Conservation (phyloP, 2,888 invertebrate genomes). For the Theodoxus fluviatilis region DNA sequence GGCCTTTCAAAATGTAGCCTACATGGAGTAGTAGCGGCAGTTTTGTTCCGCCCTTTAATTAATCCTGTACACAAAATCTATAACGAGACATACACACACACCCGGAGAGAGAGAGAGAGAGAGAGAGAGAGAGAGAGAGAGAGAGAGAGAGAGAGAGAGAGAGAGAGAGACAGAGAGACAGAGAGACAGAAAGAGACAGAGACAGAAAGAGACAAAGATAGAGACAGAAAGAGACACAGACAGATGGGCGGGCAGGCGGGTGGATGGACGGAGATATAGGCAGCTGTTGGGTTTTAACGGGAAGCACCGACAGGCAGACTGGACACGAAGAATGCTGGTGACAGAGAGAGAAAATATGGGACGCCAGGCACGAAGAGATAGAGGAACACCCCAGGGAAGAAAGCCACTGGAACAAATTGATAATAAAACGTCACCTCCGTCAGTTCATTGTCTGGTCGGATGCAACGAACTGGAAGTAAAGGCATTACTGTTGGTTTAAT, state of each 20-base stretch:
- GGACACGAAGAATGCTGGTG: not conserved
- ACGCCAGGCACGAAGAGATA: not conserved
- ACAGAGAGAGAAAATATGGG: not conserved
- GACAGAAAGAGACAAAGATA: not conserved
- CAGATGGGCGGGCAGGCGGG: not conserved
- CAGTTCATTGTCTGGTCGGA: no score
- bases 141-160: constrained; percentile 26
- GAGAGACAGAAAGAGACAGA: constrained; percentile 12
- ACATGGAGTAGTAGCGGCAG: no score
- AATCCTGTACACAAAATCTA: no score
- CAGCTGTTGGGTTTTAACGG: no score
- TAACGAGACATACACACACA: constrained; percentile 12
- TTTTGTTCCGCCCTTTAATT: no score
- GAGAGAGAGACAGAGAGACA: constrained; percentile 25
- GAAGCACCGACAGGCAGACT: not conserved
- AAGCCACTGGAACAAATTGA: not conserved
- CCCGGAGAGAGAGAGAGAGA: constrained; percentile 11
- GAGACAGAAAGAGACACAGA: not conserved
- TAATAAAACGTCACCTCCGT: not conserved
- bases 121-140: constrained; percentile 22
- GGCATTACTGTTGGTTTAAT: no score
- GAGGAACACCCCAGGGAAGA: not conserved
- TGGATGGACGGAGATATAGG: not conserved
- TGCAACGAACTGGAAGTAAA: no score
- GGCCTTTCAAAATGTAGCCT: no score